Evolutionary conservation across 2,113 vertebrate species (phyloP), one percentile per base, ranked within the genome.

Genomic region (Equus przewalskii): DNA sequence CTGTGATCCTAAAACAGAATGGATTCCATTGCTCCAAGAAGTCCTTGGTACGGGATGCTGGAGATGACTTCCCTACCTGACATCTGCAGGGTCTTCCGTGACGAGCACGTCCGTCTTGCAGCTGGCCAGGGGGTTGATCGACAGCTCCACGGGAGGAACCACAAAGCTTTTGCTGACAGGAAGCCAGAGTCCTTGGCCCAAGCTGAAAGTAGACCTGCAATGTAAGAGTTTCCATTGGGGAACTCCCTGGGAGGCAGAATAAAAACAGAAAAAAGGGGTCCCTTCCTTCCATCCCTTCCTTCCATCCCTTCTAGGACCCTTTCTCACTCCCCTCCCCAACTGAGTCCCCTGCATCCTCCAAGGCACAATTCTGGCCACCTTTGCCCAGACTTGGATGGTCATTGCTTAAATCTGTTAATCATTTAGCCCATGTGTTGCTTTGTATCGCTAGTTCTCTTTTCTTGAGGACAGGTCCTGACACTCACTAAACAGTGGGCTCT

Each of bases 101-200:
- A 99, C 99, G 83, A 99, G 98, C 76, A 99, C 99, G 46, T 99
- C 99, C 0, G 99, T 99, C 99, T 99, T 99, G 97, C 99, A 99
- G 99, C 99, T 99, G 98, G 99, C 99, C 33, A 99, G 99, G 16
- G 99, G 99, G 97, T 99, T 99, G 99, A 99, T 99, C 44, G 99
- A 99, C 98, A 99, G 99, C 93, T 99, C 99, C 98, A 99, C 99
- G 0, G 99, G 99, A 0, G 99, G 99, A 28, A 99, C 99, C 98
- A 99, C 99, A 0, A 99, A 99, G 98, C 99, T 99, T 98, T 99
- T 99, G 98, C 99, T 99, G 98, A 99, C 99, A 3, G 99, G 99
- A 96, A 99, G 99, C 99, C 99, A 99, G 98, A 99, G 97, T 33
- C 99, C 99, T 98, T 99, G 99, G 94, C 99, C 99, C 98, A 99